Evolutionary conservation across 2,888 invertebrate genomes (phyloP).

Genomic region (Monoplex corrugatus): DNA sequence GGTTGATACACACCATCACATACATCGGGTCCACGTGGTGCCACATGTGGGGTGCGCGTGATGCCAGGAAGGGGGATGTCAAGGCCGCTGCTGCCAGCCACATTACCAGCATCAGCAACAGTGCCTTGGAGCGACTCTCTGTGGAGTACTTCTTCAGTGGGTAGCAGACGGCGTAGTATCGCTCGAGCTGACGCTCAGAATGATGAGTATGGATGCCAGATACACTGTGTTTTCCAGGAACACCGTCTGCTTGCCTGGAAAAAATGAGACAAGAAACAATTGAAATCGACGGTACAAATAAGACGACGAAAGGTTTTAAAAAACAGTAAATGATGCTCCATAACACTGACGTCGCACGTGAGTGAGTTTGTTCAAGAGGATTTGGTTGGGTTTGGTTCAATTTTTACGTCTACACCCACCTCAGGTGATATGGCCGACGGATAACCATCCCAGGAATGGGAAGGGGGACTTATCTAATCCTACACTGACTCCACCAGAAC

Average conservation of each 20-base stretch:
- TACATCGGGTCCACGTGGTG: conserved; percentile 87
- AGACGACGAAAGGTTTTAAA: no score
- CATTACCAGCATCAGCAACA: conserved; percentile 77
- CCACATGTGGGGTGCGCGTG: conserved; percentile 82
- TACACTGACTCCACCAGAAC: no score
- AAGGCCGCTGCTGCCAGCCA: conserved; percentile 79
- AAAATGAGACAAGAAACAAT: background rate
- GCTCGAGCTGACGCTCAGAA: conserved; percentile 94
- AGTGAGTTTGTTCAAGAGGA: background rate
- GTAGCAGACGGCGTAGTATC: conserved; percentile 94
- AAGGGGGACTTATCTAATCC: no score
- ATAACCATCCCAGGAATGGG: no score
- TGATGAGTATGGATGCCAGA: conserved; percentile 94
- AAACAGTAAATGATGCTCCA: no score
- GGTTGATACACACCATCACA: conserved; percentile 90
- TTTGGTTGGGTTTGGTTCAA: background rate
- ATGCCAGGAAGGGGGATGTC: conserved; percentile 88
- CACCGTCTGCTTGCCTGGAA: conserved; percentile 92
- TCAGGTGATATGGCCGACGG: no score
- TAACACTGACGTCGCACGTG: no score
- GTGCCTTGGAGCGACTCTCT: conserved; percentile 80
- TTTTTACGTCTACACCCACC: background rate
- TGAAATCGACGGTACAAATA: no score
- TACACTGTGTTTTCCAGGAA: conserved; percentile 95
- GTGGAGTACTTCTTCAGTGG: conserved; percentile 87